A percentile compares a stretch with the other conserved stretches of the same genome.
Conservation (phyloP, 2,113 vertebrate genomes). For the Rhinopithecus roxellana region DNA sequence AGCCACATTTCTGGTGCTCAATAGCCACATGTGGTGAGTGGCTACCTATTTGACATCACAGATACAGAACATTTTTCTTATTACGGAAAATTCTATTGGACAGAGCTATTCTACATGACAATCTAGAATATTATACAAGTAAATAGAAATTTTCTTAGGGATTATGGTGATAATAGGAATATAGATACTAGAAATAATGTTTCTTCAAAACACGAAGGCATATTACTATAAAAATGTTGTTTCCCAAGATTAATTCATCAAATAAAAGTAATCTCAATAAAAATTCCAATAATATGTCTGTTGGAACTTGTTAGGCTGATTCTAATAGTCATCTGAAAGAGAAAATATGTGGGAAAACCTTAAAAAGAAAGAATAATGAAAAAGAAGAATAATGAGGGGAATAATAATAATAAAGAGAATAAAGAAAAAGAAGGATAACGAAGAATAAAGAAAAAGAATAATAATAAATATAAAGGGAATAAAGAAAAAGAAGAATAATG, state of each 20-base stretch:
- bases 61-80: not conserved
- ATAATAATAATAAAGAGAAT: not conserved
- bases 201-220: constrained; percentile 6
- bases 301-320: constrained; percentile 25
- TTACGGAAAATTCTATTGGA: not conserved
- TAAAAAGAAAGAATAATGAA: not conserved
- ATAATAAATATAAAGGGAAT: not conserved
- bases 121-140: not conserved
- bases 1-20: constrained; percentile 2
- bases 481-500: not conserved
- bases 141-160: not conserved
- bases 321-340: constrained; percentile 21
- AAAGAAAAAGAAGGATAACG: not conserved
- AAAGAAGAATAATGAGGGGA: not conserved
- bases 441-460: not conserved
- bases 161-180: not conserved
- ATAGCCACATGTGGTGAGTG: not conserved
- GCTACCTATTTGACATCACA: not conserved
- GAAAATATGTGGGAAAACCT: not conserved
- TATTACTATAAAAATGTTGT: constrained; percentile 17
- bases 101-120: not conserved
- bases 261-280: not conserved
- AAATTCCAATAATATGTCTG: constrained; percentile 29
- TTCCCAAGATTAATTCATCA: constrained; percentile 34
- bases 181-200: not conserved